Percentiles rank a stretch among this genome's conserved stretches.
Evolutionary conservation across 1,140 invertebrate genomes (phyloP).

Genomic region (Andrena cerasifolii): DNA sequence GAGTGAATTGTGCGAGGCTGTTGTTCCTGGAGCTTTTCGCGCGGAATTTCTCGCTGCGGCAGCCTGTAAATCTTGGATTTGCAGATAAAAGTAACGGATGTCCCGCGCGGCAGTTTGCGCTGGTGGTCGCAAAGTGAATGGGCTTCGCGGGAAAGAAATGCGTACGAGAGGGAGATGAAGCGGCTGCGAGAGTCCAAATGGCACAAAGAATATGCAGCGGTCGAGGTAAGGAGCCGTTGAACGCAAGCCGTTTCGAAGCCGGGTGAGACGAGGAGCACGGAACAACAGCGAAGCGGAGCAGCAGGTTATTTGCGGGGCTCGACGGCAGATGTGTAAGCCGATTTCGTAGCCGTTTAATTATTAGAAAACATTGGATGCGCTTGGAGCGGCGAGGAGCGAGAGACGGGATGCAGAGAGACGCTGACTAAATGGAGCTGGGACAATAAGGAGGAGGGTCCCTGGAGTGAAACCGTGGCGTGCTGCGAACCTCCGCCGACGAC

Average conservation of each 20-base stretch:
- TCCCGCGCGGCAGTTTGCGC: too few relatives aligned
- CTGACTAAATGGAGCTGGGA: neutral
- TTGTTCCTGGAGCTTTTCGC: too few relatives aligned
- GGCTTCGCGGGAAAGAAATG: neutral
- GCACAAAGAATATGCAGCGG: too few relatives aligned
- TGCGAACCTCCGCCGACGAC: neutral
- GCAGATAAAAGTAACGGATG: too few relatives aligned
- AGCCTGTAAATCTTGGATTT: too few relatives aligned
- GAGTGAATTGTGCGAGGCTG: neutral
- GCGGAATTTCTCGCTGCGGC: too few relatives aligned
- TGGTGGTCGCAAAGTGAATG: too few relatives aligned
- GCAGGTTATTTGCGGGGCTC: too few relatives aligned
- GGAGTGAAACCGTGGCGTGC: neutral
- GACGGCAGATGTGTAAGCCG: neutral
- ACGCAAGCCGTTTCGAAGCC: too few relatives aligned
- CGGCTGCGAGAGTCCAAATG: neutral
- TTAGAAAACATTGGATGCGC: conserved; percentile 8
- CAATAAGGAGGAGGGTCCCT: conserved; percentile 10
- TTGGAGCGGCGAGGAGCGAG: neutral
- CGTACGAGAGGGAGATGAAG: neutral
- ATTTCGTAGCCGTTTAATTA: conserved; percentile 20
- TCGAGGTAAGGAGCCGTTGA: too few relatives aligned
- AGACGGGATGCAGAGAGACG: neutral
- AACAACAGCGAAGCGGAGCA: too few relatives aligned
- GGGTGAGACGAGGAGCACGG: too few relatives aligned